Evolutionary conservation across 1,140 invertebrate species (phyloP), one percentile per base, ranked within the genome.

Genomic region (Danaus plexippus): DNA sequence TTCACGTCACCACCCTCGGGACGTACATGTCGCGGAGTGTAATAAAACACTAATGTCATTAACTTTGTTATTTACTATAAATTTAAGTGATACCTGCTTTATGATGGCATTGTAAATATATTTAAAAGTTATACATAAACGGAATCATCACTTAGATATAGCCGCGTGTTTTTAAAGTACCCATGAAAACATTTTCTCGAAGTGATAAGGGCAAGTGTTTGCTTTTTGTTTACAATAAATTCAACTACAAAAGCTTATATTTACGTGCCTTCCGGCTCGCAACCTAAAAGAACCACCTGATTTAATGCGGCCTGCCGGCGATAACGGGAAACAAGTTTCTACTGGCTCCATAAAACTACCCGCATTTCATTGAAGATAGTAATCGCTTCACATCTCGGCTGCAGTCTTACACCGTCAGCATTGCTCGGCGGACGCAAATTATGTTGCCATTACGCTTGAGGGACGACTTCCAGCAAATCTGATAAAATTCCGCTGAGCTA

Each of bases 341-440:
- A 75, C 67, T 62, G 68, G 66, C 67, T 66, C 66, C 67, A 77
- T 80, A 77, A 85, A 82, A 76, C 67, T 77, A 77, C 69, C 76
- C 71, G 68, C 74, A 69, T 69, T 75, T 78, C 78, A 80, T 75
- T 73, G 67, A 43, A 63, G 52, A 57, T 70, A 59, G 61, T 65
- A 69, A 80, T 77, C 77, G 66, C 63, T 71, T 73, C 69, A 73
- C 77, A 75, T 77, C 73, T 71, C 66, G 60, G 63, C 65, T 66
- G 63, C 67, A 78, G 64, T 77, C 65, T 63, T 58, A 64, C 63
- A 56, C 65, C 64, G 71, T 77, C 76, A 77, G 77, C 73, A 63
- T 52, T 59, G 58, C 65, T 57, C 61, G 59, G 62, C 61, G 63
- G 70, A 75, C 67, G 67, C 67, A 68, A 81, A 74, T 80, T 78